Conservation (phyloP, 2,113 vertebrate species). For the Meleagris gallopavo region DNA sequence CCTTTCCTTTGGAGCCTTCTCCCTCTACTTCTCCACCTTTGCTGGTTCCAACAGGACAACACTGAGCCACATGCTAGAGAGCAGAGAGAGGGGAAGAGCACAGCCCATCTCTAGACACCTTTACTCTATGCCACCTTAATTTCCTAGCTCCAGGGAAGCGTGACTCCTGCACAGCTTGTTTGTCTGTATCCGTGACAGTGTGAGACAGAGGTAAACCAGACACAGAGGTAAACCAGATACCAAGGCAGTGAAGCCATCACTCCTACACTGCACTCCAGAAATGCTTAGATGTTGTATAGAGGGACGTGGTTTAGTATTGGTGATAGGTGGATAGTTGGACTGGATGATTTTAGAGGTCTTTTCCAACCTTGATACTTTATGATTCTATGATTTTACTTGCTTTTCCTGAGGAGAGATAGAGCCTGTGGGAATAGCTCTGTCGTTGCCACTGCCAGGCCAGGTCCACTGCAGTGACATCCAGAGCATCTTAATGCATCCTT, state of each 20-base stretch:
- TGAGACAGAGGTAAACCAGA: not conserved
- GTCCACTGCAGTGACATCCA: not conserved
- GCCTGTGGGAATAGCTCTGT: not conserved
- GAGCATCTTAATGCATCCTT: not conserved
- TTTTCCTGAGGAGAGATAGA: not conserved
- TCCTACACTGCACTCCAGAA: not conserved
- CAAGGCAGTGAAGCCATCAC: not conserved
- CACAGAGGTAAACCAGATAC: fast-evolving
- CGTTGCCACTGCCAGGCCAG: not conserved
- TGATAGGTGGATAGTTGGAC: too few species aligned
- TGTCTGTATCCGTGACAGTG: not conserved
- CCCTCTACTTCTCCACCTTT: not conserved
- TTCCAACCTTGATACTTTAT: too few species aligned
- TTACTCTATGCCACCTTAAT: not conserved
- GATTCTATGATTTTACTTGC: not conserved
- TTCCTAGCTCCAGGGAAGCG: not conserved
- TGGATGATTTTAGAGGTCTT: too few species aligned
- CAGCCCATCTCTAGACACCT: not conserved
- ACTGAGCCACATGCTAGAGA: not conserved
- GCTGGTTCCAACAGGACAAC: not conserved
- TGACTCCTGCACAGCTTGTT: not conserved
- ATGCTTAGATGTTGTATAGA: too few species aligned
- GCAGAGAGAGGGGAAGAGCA: not conserved
- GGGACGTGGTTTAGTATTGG: too few species aligned
- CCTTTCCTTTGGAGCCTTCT: not conserved